A percentile compares a stretch with the other conserved stretches of the same genome.
Evolutionary conservation across 1,140 invertebrate genomes (phyloP).

Genomic region (Lepidurus apus): DNA sequence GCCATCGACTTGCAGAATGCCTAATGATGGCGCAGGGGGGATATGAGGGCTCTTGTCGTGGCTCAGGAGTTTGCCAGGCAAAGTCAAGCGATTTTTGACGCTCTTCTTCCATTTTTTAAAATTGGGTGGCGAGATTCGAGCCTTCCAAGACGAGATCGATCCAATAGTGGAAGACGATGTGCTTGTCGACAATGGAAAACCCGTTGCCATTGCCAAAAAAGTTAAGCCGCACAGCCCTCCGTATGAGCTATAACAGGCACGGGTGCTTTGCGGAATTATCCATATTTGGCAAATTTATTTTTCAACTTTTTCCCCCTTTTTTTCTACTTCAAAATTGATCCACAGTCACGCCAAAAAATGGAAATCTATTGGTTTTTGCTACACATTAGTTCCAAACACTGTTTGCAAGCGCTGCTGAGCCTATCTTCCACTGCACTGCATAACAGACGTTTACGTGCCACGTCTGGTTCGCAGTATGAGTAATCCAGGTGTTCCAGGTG

Average conservation of each 20-base stretch:
- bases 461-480: constrained; percentile 1
- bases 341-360: not conserved
- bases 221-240: not conserved
- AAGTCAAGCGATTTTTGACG: not conserved
- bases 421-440: not conserved
- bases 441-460: not conserved
- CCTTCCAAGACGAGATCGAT: constrained; percentile 9
- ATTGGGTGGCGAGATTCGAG: constrained; percentile 10
- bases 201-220: constrained; percentile 4
- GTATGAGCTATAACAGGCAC: not conserved
- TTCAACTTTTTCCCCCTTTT: not conserved
- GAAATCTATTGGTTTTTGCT: not conserved
- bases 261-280: no score
- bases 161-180: not conserved
- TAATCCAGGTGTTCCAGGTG: constrained; percentile 10
- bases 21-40: constrained; percentile 4
- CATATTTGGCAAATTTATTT: not conserved
- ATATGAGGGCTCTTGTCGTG: not conserved
- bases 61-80: not conserved
- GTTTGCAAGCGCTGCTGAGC: not conserved
- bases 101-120: constrained; percentile 16
- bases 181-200: not conserved
- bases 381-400: no score
- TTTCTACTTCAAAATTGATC: not conserved
- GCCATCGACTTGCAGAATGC: constrained; percentile 6